These are phyloP conservation scores for Tetrao urogallus DNA, from an alignment of 2,113 vertebrate genomes.

Conservation along the genomic window DNA sequence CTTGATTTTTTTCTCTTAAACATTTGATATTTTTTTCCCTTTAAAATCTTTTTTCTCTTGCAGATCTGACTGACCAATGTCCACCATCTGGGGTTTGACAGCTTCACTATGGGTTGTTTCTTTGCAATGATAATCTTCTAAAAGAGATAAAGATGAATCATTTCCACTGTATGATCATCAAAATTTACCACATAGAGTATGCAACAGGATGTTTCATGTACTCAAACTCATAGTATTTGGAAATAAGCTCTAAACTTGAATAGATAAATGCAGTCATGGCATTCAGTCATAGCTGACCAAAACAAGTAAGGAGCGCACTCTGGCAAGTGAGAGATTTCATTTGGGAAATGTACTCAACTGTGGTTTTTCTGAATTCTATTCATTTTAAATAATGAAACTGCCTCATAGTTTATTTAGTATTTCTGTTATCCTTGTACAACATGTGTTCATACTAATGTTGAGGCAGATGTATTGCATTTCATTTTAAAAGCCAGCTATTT, in stretches of 20 bases:
- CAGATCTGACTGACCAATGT: rapidly evolving
- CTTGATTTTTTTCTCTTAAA: not conserved
- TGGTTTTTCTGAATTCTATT: not conserved
- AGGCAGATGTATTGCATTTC: constrained; percentile 16
- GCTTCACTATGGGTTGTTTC: not conserved
- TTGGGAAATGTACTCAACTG: not conserved
- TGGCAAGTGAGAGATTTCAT: not conserved
- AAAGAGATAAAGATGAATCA: not conserved
- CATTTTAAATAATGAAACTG: not conserved
- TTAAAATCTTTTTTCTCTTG: not conserved
- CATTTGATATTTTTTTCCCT: not conserved
- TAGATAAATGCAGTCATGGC: not conserved
- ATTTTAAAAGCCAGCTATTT: not conserved
- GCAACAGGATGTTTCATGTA: not conserved
- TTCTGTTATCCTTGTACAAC: constrained; percentile 8
- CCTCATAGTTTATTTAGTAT: constrained; percentile 19
- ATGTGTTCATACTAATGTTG: not conserved
- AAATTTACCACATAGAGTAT: not conserved
- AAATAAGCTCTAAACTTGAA: not conserved
- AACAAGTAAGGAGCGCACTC: not conserved
- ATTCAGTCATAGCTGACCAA: not conserved
- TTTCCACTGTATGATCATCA: not conserved
- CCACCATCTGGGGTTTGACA: not conserved
- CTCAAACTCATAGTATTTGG: not conserved
- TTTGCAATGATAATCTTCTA: not conserved